These are phyloP conservation scores for Parazoanthus atlanticus DNA, from an alignment of 92 coral and sea anemone genomes.

Conservation along the genomic window DNA sequence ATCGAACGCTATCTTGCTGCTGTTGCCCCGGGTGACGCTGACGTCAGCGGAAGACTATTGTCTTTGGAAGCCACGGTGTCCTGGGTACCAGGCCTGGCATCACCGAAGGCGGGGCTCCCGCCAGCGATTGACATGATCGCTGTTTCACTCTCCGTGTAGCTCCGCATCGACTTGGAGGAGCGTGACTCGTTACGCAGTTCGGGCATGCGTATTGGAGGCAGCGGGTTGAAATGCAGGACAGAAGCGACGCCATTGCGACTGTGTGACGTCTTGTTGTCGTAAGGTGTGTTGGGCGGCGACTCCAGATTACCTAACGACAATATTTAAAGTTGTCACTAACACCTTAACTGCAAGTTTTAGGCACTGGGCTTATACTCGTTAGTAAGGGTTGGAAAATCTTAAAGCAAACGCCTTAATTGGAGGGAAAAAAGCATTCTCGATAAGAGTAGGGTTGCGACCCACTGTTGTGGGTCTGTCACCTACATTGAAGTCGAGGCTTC, in stretches of 20 bases:
- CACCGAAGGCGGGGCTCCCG: slow-evolving; percentile 12
- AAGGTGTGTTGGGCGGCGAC: slow-evolving; percentile 53
- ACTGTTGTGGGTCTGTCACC: no score
- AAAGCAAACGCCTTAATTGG: no score
- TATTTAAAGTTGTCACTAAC: neutral
- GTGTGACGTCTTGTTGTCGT: slow-evolving; percentile 57
- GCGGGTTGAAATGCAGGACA: slow-evolving; percentile 65
- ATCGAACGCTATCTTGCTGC: slow-evolving; percentile 10
- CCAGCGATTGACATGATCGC: slow-evolving; percentile 67
- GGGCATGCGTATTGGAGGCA: slow-evolving; percentile 95
- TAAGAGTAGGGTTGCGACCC: no score
- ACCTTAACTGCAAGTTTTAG: no score
- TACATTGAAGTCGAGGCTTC: no score
- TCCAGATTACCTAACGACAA: slow-evolving; percentile 6
- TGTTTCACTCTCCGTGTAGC: slow-evolving; percentile 75
- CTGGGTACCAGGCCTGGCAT: slow-evolving; percentile 33
- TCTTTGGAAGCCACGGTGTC: slow-evolving; percentile 21
- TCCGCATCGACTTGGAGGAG: slow-evolving; percentile 76
- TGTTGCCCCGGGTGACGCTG: neutral
- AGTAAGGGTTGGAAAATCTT: no score
- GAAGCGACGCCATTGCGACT: slow-evolving; percentile 54
- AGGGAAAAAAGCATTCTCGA: no score
- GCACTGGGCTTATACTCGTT: no score
- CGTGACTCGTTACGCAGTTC: slow-evolving; percentile 77
- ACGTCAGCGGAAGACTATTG: slow-evolving; percentile 18